These are phyloP conservation scores for Neoarius graeffei DNA, from an alignment of 2,113 vertebrate genomes.

Conservation along the genomic window DNA sequence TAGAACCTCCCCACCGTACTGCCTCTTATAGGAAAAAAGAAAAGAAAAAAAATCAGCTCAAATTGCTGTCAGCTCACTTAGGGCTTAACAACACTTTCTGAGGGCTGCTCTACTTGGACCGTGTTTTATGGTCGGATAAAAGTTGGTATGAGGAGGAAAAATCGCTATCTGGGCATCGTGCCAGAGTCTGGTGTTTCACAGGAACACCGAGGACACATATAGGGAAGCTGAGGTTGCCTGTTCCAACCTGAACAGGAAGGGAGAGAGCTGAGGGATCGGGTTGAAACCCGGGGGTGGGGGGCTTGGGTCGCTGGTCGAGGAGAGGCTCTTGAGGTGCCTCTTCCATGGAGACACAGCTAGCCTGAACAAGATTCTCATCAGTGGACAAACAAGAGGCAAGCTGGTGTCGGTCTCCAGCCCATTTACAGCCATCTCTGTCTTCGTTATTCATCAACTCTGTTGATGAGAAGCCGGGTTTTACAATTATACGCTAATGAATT, in stretches of 20 bases:
- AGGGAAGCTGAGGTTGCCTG: slow-evolving; percentile 74
- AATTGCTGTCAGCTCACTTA: slow-evolving; percentile 67
- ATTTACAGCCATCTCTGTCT: slow-evolving; percentile 78
- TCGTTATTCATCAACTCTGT: slow-evolving; percentile 80
- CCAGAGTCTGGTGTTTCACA: slow-evolving; percentile 89
- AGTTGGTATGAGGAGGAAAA: slow-evolving; percentile 68
- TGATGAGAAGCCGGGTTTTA: slow-evolving; percentile 84
- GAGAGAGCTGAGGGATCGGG: slow-evolving; percentile 19
- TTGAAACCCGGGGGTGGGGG: not conserved
- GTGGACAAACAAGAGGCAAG: slow-evolving; percentile 77
- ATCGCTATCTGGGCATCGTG: slow-evolving; percentile 83
- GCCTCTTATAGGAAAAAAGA: slow-evolving; percentile 27
- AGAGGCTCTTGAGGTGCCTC: slow-evolving; percentile 84
- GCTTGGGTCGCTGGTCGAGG: not conserved
- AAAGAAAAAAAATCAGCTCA: slow-evolving; percentile 49
- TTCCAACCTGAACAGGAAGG: slow-evolving; percentile 20
- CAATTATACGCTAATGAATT: slow-evolving; percentile 88
- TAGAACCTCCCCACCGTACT: slow-evolving; percentile 22
- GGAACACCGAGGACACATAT: slow-evolving; percentile 78
- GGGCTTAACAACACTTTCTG: slow-evolving; percentile 81
- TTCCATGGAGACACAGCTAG: slow-evolving; percentile 94
- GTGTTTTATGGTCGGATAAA: slow-evolving; percentile 91
- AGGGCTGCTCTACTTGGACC: slow-evolving; percentile 73
- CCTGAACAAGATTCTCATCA: slow-evolving; percentile 90
- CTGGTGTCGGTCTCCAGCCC: slow-evolving; percentile 77